Evolutionary conservation across 92 coral and sea anemone species (phyloP), one percentile per base, ranked within the genome.

Genomic region (Parazoanthus atlanticus): DNA sequence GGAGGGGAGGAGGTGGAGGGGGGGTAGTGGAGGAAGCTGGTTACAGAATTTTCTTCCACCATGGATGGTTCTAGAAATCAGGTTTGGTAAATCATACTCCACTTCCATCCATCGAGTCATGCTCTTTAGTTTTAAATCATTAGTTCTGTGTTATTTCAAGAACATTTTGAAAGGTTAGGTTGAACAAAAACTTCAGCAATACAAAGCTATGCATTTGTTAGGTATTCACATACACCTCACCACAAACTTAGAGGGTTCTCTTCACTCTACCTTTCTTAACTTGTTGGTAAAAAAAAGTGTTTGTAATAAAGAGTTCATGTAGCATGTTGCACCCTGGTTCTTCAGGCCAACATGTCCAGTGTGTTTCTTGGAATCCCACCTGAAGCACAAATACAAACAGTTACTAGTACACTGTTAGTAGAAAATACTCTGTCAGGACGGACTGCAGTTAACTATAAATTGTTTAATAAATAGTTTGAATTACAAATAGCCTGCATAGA

Each of bases 301-400:
- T 79, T 97, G 99, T 72, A 97, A 81, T 86, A 97, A 88, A 17
- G 99, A 97, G 86, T 97, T 97, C 99, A 97, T 97, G 91, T 97
- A 97, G 80, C 99, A 97, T 32, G 99, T 97, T 67, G 99, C 99
- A 21, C 99, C 99, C 88, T 97, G 99, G 73, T 97, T 97, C 93
- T 97, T 97, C 65, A 97, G 89, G 30, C 99, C 99, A 86, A 97
- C 99, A 94, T 91, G 94, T 11, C 99, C 99, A 74, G 99, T 97
- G 80, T 97, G 99, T 80, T 97, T 97, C 89, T 97, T 97, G 15
- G 99, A 97, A 74, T 97, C 99, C 99, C 99, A 97, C 41, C 99
- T 97, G 54, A 17, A 90, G 46, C 52, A 25, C 81, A 16, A 61
- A 25, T 7, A 67, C 13, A 29, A 40, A 12, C 10, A 40, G 34